These are phyloP conservation scores for Clarias platycephalus DNA, from an alignment of 2,797 vertebrate species.

Conservation along the genomic window DNA sequence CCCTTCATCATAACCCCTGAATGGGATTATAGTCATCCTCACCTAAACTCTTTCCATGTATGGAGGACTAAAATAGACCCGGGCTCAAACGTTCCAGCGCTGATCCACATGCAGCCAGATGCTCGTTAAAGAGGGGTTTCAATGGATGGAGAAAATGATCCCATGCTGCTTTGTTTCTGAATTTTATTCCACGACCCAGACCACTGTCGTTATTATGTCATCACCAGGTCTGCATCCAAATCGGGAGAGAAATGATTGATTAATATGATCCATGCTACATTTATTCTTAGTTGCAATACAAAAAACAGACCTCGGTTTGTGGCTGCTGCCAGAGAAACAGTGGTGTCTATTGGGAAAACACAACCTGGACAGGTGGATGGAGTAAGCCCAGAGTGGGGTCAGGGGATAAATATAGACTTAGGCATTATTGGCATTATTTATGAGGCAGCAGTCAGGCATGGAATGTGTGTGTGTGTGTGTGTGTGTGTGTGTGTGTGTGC, in stretches of 20 bases:
- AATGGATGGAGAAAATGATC: slow-evolving; percentile 15
- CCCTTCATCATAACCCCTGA: not conserved
- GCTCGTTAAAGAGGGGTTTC: not conserved
- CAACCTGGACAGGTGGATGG: slow-evolving; percentile 32
- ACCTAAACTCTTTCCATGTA: slow-evolving; percentile 9
- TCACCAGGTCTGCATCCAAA: slow-evolving; percentile 2
- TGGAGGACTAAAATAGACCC: slow-evolving; percentile 31
- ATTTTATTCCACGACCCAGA: slow-evolving; percentile 5
- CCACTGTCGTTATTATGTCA: slow-evolving; percentile 31
- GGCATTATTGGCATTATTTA: slow-evolving; percentile 37
- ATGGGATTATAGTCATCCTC: not conserved
- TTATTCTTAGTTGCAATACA: slow-evolving; percentile 26
- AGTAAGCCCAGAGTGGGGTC: slow-evolving; percentile 18
- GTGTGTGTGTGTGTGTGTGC: slow-evolving; percentile 17
- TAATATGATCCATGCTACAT: slow-evolving; percentile 20
- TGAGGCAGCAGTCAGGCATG: slow-evolving; percentile 9
- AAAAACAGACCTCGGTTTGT: slow-evolving; percentile 1
- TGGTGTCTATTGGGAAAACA: slow-evolving; percentile 16
- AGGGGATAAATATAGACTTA: slow-evolving; percentile 38
- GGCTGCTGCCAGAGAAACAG: slow-evolving; percentile 24
- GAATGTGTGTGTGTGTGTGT: slow-evolving; percentile 24
- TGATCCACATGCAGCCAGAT: not conserved
- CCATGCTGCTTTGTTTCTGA: not conserved
- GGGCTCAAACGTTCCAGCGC: slow-evolving; percentile 1
- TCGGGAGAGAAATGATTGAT: slow-evolving; percentile 26